Conservation (phyloP, 2,888 invertebrate species). For the Phanerotoma sp. region DNA sequence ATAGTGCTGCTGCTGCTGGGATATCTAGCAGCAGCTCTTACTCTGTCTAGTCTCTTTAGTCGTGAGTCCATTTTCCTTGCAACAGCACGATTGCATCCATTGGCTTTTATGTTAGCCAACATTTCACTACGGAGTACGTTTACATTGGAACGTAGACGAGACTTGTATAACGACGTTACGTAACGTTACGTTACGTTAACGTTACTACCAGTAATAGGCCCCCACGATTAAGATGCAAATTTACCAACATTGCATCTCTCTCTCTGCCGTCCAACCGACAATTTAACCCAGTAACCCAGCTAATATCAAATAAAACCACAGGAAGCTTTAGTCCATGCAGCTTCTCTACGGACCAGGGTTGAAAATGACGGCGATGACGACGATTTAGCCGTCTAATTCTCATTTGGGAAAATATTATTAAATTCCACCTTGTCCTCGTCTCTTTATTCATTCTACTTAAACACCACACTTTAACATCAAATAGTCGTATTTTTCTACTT, state of each 20-base stretch:
- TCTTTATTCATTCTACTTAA: constrained; percentile 18
- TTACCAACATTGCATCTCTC: constrained; percentile 36
- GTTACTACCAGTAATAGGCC: constrained; percentile 49
- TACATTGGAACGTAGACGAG: constrained; percentile 33
- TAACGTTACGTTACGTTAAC: too few species aligned
- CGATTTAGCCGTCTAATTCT: constrained; percentile 41
- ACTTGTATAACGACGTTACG: constrained; percentile 42
- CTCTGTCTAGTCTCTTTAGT: not conserved
- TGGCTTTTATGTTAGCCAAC: constrained; percentile 32
- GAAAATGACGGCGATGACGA: not conserved
- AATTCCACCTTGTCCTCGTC: constrained; percentile 35
- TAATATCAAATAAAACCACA: constrained; percentile 52
- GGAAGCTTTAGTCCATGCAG: constrained; percentile 18
- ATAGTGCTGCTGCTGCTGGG: constrained; percentile 13
- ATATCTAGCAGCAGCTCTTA: not conserved
- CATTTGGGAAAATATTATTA: constrained; percentile 50
- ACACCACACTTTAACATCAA: not conserved
- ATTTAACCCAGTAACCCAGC: constrained; percentile 53
- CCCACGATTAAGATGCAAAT: constrained; percentile 57
- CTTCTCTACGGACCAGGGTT: too few species aligned
- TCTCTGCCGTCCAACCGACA: too few species aligned
- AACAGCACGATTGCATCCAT: constrained; percentile 4
- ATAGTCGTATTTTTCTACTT: not conserved
- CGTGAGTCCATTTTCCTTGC: constrained; percentile 1
- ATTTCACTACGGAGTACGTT: constrained; percentile 22